phyloP scores from a whole-genome alignment of 2,113 vertebrate species.

The Eulemur rufifrons region DNA sequence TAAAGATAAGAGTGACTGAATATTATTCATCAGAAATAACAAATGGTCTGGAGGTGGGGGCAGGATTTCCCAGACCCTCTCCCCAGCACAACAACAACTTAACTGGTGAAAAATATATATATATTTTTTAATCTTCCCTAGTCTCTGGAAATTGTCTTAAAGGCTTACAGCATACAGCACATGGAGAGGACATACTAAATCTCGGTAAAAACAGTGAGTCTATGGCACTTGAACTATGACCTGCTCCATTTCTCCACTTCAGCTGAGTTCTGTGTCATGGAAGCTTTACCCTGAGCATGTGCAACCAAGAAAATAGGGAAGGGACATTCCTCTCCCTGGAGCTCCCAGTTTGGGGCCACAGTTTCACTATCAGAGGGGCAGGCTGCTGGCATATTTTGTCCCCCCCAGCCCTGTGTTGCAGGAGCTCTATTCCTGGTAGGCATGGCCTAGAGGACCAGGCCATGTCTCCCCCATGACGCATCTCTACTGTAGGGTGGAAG shows the following conservation, averaged over 20 bases:
- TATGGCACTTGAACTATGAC: not conserved
- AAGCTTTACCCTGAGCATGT: not conserved
- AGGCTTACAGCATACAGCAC: not conserved
- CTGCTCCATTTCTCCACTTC: not conserved
- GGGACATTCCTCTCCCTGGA: not conserved
- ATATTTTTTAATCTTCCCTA: not conserved
- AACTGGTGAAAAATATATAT: not conserved
- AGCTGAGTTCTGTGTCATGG: not conserved
- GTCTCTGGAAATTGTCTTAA: not conserved
- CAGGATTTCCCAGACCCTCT: not conserved
- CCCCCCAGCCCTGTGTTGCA: not conserved
- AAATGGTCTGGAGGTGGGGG: not conserved
- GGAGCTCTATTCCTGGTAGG: not conserved
- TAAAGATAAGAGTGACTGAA: not conserved
- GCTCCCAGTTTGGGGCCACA: not conserved
- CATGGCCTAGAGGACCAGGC: not conserved
- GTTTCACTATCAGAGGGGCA: not conserved
- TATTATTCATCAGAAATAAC: not conserved
- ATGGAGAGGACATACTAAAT: not conserved
- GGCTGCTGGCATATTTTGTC: not conserved
- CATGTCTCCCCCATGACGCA: not conserved
- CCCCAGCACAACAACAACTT: not conserved
- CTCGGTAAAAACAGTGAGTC: not conserved
- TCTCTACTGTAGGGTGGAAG: not conserved
- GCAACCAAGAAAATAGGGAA: not conserved